Base-by-base conservation (phyloP, 2,888 invertebrate genomes). In the Acanthococcus lagerstroemiae region DNA sequence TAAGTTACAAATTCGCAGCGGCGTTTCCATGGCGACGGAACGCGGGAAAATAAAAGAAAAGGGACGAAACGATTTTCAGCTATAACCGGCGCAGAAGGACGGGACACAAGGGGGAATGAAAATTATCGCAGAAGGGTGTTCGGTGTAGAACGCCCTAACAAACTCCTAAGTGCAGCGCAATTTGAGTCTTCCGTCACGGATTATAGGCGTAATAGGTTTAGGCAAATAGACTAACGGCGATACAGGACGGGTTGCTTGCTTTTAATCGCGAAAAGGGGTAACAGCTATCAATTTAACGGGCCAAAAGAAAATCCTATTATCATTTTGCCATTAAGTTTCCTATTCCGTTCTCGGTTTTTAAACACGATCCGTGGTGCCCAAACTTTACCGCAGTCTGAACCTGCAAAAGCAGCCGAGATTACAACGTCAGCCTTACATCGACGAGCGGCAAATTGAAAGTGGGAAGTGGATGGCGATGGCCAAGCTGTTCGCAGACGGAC, bases 181-280 rank as follows among this genome's bases (percentile, higher is more conserved):
- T 69, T 67, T 57, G 69, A 69, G 69, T 67, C 19, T 66, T 66
- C 69, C 69, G 69, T 67, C 55, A 67, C 69, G 69, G 69, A 69
- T 69, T 69, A 69, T 50, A 61, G 66, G 69, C 69, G 67, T 69
- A 69, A 69, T 69, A 67, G 69, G 69, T 65, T 69, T 69, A 69
- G 67, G 66, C 69, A 65, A 67, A 69, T 69, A 69, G 65, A 68
- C 67, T 67, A 68, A 67, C 68, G 65, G 67, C 50, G 50, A 52
- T 52, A 37, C 27, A 24, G 21, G 30, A 21, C 30, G 50, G 52
- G 58, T 58, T 45, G 58, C 45, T 58, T 45, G 45, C 58, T 58
- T 58, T 58, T 58, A 52, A 52, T 52, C 50, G 50, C 37, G 61
- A 26, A 37, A 61, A 58, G 45, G 61, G 61, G 61, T 61, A 61